Base-by-base conservation (phyloP, 1,140 invertebrate species). In the Nasonia longicornis region DNA sequence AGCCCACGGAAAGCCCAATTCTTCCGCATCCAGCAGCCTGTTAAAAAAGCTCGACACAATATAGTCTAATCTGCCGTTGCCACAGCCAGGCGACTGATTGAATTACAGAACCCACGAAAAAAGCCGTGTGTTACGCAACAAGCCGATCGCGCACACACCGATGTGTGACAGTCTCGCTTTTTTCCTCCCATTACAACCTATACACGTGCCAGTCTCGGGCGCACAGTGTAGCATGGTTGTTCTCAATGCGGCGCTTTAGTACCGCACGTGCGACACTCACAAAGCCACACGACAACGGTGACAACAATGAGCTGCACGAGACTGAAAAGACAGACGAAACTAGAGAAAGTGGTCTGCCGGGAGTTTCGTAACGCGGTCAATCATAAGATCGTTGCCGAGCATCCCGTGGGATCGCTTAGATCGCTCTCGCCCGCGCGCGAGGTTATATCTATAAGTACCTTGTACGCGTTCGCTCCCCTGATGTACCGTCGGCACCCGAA, bases 321-420 rank as follows among this genome's bases (percentile, higher is more conserved):
- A 77, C 63, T 31, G 45, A 16, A 45, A 22, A 58, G 16, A 22
- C 70, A 38, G 6, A 73, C 14, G 52, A 63, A 64, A 48, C 77
- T 82, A 80, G 79, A 85, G 86, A 88, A 91, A 91, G 89, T 86
- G 84, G 86, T 84, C 89, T 89, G 81, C 77, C 67, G 89, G 89
- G 89, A 88, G 79, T 87, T 86, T 84, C 79, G 87, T 88, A 89
- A 90, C 88, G 85, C 87, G 90, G 90, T 90, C 90, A 90, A 91
- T 91, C 90, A 91, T 91, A 90, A 90, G 88, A 91, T 91, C 89
- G 86, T 90, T 90, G 83, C 83, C 82, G 80, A 66, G 80, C 81
- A 84, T 87, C 90, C 86, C 89, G 71, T 76, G 88, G 88, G 90
- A 89, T 87, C 89, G 85, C 87, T 91, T 89, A 67, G 26, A 89